phyloP scores from a whole-genome alignment of 2,888 invertebrate species.

The Linnaemya tessellans region DNA sequence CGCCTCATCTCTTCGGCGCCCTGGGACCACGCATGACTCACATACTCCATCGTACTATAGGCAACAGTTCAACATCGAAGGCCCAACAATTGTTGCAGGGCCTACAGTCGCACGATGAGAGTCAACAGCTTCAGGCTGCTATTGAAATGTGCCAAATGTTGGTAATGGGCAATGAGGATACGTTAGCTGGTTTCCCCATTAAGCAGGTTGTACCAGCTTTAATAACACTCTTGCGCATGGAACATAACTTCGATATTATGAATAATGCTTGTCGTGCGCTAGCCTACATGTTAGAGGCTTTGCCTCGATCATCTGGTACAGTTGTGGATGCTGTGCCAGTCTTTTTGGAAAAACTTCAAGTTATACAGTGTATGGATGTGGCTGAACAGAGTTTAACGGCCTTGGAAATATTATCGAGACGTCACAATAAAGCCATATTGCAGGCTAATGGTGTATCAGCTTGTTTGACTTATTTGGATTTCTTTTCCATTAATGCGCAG shows the following conservation, averaged over 20 bases:
- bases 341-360: constrained; percentile 97
- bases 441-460: constrained; percentile 97
- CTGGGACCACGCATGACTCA: constrained; percentile 98
- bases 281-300: constrained; percentile 99
- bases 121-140: constrained; percentile 97
- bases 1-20: constrained; percentile 98
- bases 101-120: constrained; percentile 96
- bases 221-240: constrained; percentile 95
- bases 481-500: constrained; percentile 99
- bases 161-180: constrained; percentile 99
- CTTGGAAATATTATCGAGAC: constrained; percentile 96
- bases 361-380: constrained; percentile 99
- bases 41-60: constrained; percentile 96
- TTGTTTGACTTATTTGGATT: constrained; percentile 97
- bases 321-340: constrained; percentile 99
- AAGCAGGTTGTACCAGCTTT: constrained; percentile 98
- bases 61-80: constrained; percentile 93
- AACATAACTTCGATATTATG: constrained; percentile 99
- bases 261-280: constrained; percentile 99
- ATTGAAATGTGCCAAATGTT: constrained; percentile 99
- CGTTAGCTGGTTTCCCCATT: constrained; percentile 98
- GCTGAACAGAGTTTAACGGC: constrained; percentile 99
- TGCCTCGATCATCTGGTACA: constrained; percentile 97
- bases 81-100: constrained; percentile 96
- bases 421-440: constrained; percentile 98